These are phyloP conservation scores for Nemapogon koenigi DNA, from an alignment of 2,888 invertebrate species.

Conservation along the genomic window DNA sequence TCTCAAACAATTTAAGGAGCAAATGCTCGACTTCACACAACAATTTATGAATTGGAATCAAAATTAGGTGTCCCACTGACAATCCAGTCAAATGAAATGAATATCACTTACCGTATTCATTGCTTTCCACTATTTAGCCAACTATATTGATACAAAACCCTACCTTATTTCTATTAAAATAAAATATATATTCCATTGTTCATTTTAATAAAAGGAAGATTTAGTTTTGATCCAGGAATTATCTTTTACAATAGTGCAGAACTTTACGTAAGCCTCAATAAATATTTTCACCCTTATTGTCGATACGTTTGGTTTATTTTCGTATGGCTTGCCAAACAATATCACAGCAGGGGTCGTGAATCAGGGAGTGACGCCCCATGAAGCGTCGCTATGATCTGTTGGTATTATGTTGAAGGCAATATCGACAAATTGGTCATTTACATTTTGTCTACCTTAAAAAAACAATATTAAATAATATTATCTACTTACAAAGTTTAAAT, in stretches of 20 bases:
- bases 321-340: conserved; percentile 28
- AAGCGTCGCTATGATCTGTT: conserved; percentile 60
- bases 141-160: conserved; percentile 18
- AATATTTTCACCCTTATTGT: conserved; percentile 22
- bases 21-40: not conserved
- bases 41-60: conserved; percentile 16
- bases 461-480: too few species aligned
- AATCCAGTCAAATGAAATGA: conserved; percentile 58
- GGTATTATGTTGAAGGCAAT: conserved; percentile 34
- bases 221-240: conserved; percentile 56
- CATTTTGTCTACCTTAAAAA: not conserved
- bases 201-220: not conserved
- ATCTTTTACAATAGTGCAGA: conserved; percentile 59
- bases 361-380: conserved; percentile 59
- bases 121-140: conserved; percentile 22
- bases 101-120: conserved; percentile 51
- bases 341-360: conserved; percentile 52
- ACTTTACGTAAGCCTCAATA: conserved; percentile 16
- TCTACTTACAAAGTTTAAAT: too few species aligned
- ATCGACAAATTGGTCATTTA: not conserved
- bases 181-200: conserved; percentile 22
- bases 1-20: not conserved
- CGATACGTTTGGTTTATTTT: conserved; percentile 28
- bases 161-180: conserved; percentile 15
- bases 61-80: conserved; percentile 56